Evolutionary conservation across 37 sponge, comb jelly and placozoan genomes (phyloP).

Genomic region (Theonella swinhoei): DNA sequence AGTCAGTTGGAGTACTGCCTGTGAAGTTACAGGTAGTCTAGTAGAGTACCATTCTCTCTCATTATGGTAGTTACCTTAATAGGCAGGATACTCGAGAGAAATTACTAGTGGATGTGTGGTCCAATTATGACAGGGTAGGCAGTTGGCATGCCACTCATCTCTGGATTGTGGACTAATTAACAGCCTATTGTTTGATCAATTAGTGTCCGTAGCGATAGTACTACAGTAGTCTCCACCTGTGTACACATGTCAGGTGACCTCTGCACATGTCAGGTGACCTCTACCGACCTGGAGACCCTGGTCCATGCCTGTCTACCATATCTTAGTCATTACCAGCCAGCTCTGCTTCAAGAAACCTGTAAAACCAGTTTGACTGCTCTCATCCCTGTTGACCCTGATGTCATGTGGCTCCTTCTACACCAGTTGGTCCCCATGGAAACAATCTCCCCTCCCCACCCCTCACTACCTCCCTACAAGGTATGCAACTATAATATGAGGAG

Average conservation of each 20-base stretch:
- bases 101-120: too few relatives aligned
- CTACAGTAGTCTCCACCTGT: too few relatives aligned
- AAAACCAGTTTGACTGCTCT: conserved; percentile 12
- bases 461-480: conserved; percentile 44
- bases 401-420: conserved; percentile 51
- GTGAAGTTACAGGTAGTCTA: neutral
- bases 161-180: too few relatives aligned
- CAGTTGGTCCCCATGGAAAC: conserved; percentile 27
- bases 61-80: neutral
- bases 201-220: too few relatives aligned
- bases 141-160: too few relatives aligned
- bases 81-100: too few relatives aligned
- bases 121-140: too few relatives aligned
- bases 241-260: too few relatives aligned
- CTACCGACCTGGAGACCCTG: conserved; percentile 30
- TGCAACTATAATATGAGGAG: neutral
- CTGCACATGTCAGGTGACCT: neutral
- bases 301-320: conserved; percentile 52
- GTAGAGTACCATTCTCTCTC: neutral
- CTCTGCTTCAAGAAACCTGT: conserved; percentile 19
- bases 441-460: conserved; percentile 25
- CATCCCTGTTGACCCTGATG: conserved; percentile 23
- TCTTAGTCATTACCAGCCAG: conserved; percentile 49
- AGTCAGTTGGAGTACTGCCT: neutral
- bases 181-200: neutral